Evolutionary conservation across 2,888 invertebrate species (phyloP), one percentile per base, ranked within the genome.

Genomic region (Lordiphosa fenestrarum): DNA sequence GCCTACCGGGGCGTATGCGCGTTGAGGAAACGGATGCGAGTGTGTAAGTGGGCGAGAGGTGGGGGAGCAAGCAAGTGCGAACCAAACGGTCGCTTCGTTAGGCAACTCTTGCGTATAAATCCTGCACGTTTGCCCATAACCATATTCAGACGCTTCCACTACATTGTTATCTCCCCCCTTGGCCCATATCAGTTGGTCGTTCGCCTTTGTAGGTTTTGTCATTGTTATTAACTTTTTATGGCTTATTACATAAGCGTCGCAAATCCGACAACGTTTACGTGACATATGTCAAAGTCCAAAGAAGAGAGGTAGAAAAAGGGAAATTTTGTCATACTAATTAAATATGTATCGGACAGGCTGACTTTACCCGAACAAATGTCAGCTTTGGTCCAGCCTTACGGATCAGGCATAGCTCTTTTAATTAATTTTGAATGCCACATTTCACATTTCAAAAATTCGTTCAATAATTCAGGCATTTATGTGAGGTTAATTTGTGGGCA

Each of bases 161-260:
- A 41, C 63, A 55, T 66, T 66, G 65, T 69, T 64, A 66, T 46
- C 46, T 49, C 12, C 50, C 53, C 58, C 53, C 41, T 53, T 36
- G n/a, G n/a, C 21, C 46, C n/a, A 44, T 60, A 42, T 61, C 64
- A 50, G 53, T 71, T 47, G 64, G 52, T 42, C 56, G 48, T 42
- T 61, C 61, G 70, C 62, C 39, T 61, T 61, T 66, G 62, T 63
- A 55, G 54, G 37, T 53, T 53, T 69, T 81, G 77, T 81, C 77
- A 84, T 78, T 78, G 77, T 81, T 78, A 78, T 78, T 78, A 84
- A 78, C 82, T 78, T 81, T 78, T 81, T 78, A 78, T 81, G 84
- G 77, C 77, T 78, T 78, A 78, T 78, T 84, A 71, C 74, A 84
- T 78, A 78, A 78, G 84, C 82, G 69, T 62, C 71, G 55, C 55